Conservation (phyloP, 2,888 invertebrate species). For the Cephus rjabovi region DNA sequence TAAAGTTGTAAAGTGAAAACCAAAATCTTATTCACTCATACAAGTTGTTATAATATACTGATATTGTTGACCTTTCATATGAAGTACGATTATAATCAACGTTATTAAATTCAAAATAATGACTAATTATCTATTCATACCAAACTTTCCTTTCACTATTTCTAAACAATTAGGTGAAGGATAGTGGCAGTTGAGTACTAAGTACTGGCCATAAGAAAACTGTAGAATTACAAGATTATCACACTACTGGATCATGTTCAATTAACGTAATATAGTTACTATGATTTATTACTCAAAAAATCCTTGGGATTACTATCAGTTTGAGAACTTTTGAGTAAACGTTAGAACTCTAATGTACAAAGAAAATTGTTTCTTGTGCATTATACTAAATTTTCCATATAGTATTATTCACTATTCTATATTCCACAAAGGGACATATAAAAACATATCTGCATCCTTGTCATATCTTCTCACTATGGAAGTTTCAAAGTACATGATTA, state of each 20-base stretch:
- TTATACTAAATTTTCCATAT: not conserved
- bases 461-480: not conserved
- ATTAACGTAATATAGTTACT: not conserved
- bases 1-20: not conserved
- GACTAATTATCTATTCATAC: slow-evolving; percentile 1
- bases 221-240: not conserved
- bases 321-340: not conserved
- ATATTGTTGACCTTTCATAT: not conserved
- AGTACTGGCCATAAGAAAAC: not conserved
- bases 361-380: not conserved
- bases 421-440: not conserved
- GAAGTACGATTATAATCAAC: not conserved
- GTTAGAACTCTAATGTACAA: not conserved
- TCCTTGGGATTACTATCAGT: not conserved
- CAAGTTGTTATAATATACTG: not conserved
- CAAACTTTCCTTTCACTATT: not conserved
- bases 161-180: not conserved
- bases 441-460: not conserved
- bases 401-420: not conserved
- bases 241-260: not conserved
- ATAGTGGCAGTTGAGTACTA: not conserved
- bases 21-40: not conserved
- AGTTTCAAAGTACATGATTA: not conserved
- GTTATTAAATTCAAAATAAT: not conserved
- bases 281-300: not conserved